Base-by-base conservation (phyloP, 2,797 vertebrate genomes). In the Artibeus jamaicensis region DNA sequence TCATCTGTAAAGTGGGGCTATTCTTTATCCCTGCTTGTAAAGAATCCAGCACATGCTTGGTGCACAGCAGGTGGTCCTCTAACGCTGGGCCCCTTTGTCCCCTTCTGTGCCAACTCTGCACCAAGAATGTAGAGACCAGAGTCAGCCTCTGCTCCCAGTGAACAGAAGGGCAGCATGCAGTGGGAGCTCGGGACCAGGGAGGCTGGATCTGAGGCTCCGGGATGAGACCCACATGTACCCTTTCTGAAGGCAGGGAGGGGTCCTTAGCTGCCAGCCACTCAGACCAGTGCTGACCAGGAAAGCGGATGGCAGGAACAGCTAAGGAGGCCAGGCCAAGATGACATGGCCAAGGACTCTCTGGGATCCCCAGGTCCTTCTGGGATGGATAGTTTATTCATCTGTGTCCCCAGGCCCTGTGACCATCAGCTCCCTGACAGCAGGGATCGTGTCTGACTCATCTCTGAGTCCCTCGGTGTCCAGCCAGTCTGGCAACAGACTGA, bases 391-490 rank as follows among this genome's bases (percentile, higher is more conserved):
- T 48, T 67, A 19, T 50, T 16, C 39, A 48, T 71, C 57, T 57
- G 15, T 42, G 48, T 86, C 14, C 26, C 65, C 46, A 48, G 62
- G n/a, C 70, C 77, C 55, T 78, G 34, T 62, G n/a, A 81, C 46
- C 0, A 0, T 85, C 53, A 57, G 50, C 21, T 22, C 18, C n/a
- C 26, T 29, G 59, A 90, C 26, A 29, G 32, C 26, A 67, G 55
- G 15, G 46, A 59, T 0, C 81, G 29, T 48, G 11, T 71, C 39
- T 46, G 59, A 93, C 22, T 86, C 77, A 91, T n/a, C 62, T 29
- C 16, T 14, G 50, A 90, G 62, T 76, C 62, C 62, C 44, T 89
- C n/a, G 15, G 76, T 26, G 65, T 21, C 86, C 78, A 81, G 89
- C 34, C 62, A 39, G 21, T 57, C 78, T 48, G 18, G 29, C 24